Conservation (phyloP, 2,113 vertebrate genomes). For the Rhegmatorhina hoffmannsi region DNA sequence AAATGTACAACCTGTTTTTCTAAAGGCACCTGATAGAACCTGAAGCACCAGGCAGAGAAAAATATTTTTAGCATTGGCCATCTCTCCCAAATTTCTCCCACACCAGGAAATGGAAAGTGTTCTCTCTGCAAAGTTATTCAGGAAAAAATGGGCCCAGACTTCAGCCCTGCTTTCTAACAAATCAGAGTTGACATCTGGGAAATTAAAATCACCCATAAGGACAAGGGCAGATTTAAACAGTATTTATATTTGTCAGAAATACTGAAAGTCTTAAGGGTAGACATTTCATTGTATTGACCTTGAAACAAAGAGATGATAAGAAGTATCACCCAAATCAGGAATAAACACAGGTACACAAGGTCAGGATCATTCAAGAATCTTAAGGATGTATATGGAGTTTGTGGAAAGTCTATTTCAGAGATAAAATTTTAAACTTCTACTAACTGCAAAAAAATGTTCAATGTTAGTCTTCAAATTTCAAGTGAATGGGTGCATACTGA, state of each 20-base stretch:
- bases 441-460: background rate
- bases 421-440: background rate
- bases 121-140: background rate
- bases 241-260: background rate
- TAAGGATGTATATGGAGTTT: background rate
- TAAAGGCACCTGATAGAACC: background rate
- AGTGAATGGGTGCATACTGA: background rate
- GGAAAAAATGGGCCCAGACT: background rate
- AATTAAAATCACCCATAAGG: background rate
- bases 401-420: background rate
- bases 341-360: background rate
- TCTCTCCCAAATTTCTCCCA: background rate
- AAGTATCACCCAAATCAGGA: background rate
- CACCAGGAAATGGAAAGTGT: background rate
- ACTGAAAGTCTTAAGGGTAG: background rate
- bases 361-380: background rate
- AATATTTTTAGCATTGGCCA: background rate
- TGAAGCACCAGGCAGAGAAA: background rate
- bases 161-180: background rate
- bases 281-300: background rate
- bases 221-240: background rate
- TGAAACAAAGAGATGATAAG: background rate
- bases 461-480: background rate
- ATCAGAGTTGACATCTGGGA: background rate
- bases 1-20: background rate